These are phyloP conservation scores for Andrena trimmerana DNA, from an alignment of 2,888 invertebrate genomes.

Conservation along the genomic window DNA sequence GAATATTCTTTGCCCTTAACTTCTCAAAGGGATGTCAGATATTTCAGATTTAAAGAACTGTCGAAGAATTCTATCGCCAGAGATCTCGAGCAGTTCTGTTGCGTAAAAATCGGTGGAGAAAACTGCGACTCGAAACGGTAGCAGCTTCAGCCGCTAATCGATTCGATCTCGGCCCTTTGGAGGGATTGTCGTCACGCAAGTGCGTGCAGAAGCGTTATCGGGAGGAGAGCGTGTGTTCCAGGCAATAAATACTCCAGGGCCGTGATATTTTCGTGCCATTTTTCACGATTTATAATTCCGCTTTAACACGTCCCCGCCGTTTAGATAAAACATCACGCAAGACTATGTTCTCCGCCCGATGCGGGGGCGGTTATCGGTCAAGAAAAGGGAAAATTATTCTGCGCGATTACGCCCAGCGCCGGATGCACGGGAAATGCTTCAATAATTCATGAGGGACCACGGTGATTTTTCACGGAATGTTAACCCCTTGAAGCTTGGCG, in stretches of 20 bases:
- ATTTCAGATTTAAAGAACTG: too few species aligned
- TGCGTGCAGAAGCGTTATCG: slow-evolving; percentile 62
- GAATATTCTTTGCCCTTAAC: too few species aligned
- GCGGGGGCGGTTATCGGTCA: slow-evolving; percentile 26
- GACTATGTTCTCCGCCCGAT: slow-evolving; percentile 13
- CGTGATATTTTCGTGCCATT: slow-evolving; percentile 58
- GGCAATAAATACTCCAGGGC: slow-evolving; percentile 46
- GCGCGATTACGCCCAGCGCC: slow-evolving; percentile 47
- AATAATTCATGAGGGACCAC: slow-evolving; percentile 50
- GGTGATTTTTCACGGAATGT: slow-evolving; percentile 58
- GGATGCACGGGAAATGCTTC: slow-evolving; percentile 49
- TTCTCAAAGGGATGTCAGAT: too few species aligned
- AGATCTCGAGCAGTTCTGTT: neutral
- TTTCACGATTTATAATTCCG: slow-evolving; percentile 62
- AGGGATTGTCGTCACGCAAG: slow-evolving; percentile 62
- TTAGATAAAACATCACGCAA: slow-evolving; percentile 59
- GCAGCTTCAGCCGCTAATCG: slow-evolving; percentile 22
- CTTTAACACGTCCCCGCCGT: slow-evolving; percentile 47
- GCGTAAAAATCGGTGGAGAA: neutral
- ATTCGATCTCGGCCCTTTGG: slow-evolving; percentile 39
- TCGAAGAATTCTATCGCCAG: too few species aligned
- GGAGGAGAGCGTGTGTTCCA: slow-evolving; percentile 31
- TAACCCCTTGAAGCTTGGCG: slow-evolving; percentile 19
- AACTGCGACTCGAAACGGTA: neutral
- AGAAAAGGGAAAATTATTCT: slow-evolving; percentile 53